Conservation (phyloP, 2,113 vertebrate genomes). For the Sprattus sprattus region DNA sequence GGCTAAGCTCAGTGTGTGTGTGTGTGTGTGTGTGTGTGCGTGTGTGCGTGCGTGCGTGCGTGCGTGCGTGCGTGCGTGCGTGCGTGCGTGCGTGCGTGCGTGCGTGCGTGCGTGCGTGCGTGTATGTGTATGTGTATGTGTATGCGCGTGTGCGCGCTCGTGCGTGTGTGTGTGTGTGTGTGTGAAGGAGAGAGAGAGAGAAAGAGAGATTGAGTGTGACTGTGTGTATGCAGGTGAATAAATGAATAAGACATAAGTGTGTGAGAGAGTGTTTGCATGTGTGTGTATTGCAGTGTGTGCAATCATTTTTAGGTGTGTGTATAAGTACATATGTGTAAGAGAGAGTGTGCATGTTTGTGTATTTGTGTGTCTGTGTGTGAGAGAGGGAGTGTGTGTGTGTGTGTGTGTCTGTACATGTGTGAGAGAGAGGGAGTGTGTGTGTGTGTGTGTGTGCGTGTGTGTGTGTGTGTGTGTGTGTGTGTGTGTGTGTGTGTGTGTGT, state of each 20-base stretch:
- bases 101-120: neutral
- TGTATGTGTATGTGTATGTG: neutral
- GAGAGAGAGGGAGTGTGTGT: neutral
- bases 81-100: neutral
- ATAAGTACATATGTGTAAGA: neutral
- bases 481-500: constrained; percentile 2
- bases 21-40: neutral
- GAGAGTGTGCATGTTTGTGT: neutral
- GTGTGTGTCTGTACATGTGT: neutral
- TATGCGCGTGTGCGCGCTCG: neutral
- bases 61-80: neutral
- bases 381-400: neutral
- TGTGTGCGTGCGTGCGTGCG: neutral
- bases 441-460: neutral
- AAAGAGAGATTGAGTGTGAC: neutral
- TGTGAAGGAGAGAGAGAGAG: too few species aligned
- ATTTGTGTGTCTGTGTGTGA: neutral
- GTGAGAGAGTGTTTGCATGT: too few species aligned
- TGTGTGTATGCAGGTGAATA: neutral
- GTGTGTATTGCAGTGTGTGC: neutral
- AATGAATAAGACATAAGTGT: too few species aligned
- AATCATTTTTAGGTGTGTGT: neutral
- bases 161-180: neutral
- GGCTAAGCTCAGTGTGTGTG: neutral
- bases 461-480: neutral